Base-by-base conservation (phyloP, 2,113 vertebrate genomes). In the Notarius quadriscutis region DNA sequence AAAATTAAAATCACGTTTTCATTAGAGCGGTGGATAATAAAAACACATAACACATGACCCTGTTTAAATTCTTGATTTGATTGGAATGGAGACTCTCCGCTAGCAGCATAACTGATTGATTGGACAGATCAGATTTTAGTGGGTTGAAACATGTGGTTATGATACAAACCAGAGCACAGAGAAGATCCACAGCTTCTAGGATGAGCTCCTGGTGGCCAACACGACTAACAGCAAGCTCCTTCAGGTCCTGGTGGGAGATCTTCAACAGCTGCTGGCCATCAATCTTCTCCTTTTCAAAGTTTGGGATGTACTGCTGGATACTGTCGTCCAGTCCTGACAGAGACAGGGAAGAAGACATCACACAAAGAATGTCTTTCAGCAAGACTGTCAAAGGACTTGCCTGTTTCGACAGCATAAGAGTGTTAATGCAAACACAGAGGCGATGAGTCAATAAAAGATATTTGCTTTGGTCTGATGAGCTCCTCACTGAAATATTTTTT, bases 181-280 rank as follows among this genome's bases (percentile, higher is more conserved):
- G 97, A 88, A 99, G 97, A 90, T 99, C 98, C 69, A 99, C 96
- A 11, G 97, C 97, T 93, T 99, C 98, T 91, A 99, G 93, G 87
- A 99, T 94, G 63, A 99, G 95, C 89, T 99, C 98, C 93, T 99
- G 98, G 91, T 99, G 98, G 75, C 97, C 97, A 1, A 99, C 97
- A 1, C 97, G 94, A 0, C 94, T 93, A 89, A 99, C 92, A 1
- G 97, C 96, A 87, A 99, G 93, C 53, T 96, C 94, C 92, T 97
- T 96, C 17, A 99, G 96, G 79, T 99, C 97, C 93, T 97, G 97
- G 87, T 99, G 97, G 85, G 97, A 96, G 91, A 98, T 96, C 91
- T 95, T 93, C 60, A 99, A 93, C 88, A 99, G 96, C 89, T 96
- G 96, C 82, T 97, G 96, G 15, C 98, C 98, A 1, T 96, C 95